A percentile compares a stretch with the other conserved stretches of the same genome.
These are phyloP conservation scores for Mesembrinibis cayennensis DNA, from an alignment of 2,113 vertebrate genomes.

Conservation along the genomic window DNA sequence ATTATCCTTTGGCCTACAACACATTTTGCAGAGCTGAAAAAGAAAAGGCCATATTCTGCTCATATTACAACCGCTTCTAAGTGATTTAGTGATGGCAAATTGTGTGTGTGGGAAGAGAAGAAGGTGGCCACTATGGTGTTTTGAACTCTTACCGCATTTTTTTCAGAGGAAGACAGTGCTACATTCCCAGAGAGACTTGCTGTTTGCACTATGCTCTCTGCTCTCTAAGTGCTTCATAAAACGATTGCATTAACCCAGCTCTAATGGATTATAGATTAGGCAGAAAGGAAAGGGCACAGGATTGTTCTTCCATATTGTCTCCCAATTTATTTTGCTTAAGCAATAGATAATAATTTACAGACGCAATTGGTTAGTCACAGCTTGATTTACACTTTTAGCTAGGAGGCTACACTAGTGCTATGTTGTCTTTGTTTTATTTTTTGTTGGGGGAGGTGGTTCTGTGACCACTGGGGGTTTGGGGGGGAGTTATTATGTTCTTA, in stretches of 20 bases:
- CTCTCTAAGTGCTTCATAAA: background rate
- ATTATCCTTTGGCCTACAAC: background rate
- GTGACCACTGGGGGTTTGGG: background rate
- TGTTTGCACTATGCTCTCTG: background rate
- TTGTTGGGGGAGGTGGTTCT: background rate
- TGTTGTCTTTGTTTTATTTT: background rate
- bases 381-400: background rate
- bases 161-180: background rate
- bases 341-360: constrained; percentile 1
- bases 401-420: background rate
- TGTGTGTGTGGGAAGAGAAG: background rate
- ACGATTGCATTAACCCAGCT: background rate
- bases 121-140: background rate
- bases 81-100: background rate
- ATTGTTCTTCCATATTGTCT: background rate
- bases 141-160: background rate
- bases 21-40: background rate
- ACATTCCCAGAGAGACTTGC: background rate
- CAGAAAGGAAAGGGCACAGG: background rate
- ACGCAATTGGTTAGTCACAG: background rate
- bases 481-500: background rate
- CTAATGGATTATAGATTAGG: constrained; percentile 11
- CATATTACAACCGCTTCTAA: background rate
- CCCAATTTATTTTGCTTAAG: background rate
- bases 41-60: background rate